Percentiles rank a stretch among this genome's conserved stretches.
Evolutionary conservation across 2,113 vertebrate species (phyloP).

Genomic region (Erythrocebus patas): DNA sequence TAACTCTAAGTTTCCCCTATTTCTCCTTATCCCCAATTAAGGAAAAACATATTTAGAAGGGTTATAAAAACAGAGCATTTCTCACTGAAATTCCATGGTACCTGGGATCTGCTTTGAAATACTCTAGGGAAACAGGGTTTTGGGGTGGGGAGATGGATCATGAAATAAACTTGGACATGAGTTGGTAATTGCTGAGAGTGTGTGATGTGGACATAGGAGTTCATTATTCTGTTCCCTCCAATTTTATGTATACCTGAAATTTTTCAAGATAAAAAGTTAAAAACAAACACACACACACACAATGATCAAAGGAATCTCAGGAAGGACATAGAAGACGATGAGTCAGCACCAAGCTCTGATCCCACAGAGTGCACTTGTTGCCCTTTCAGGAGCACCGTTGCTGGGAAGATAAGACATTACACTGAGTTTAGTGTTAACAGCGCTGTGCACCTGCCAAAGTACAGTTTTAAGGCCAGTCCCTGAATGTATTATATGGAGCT

Average conservation of each 20-base stretch:
- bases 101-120: neutral
- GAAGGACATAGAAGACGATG: neutral
- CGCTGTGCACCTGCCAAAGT: rapidly evolving
- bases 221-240: neutral
- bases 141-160: neutral
- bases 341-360: neutral
- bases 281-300: neutral
- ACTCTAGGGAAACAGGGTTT: neutral
- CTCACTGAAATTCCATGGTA: neutral
- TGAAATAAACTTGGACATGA: neutral
- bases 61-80: neutral
- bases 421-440: too few species aligned
- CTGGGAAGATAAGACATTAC: neutral
- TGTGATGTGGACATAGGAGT: neutral
- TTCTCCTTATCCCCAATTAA: neutral
- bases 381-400: neutral
- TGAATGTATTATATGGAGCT: rapidly evolving
- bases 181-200: neutral
- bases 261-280: neutral
- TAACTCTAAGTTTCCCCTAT: neutral
- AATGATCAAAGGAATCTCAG: neutral
- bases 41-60: neutral
- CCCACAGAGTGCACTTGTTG: rapidly evolving
- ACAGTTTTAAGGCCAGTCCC: rapidly evolving
- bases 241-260: neutral